Conservation (phyloP, 2,888 invertebrate genomes). For the Thereva unica region DNA sequence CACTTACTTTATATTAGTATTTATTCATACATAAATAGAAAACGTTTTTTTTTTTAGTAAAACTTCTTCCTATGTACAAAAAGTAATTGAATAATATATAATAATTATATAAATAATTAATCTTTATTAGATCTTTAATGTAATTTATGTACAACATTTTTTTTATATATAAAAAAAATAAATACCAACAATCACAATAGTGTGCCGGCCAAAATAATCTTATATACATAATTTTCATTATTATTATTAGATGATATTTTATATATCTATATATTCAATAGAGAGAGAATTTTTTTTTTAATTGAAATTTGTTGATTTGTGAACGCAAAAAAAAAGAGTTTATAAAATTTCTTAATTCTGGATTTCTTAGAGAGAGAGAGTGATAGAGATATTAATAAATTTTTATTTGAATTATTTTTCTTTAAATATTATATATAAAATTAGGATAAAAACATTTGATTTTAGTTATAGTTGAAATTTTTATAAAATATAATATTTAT, state of each 20-base stretch:
- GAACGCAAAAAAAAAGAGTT: background rate
- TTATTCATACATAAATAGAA: slow-evolving; percentile 29
- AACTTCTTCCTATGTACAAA: slow-evolving; percentile 26
- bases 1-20: slow-evolving; percentile 2
- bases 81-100: slow-evolving; percentile 34
- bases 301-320: background rate
- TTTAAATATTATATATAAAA: too few relatives aligned
- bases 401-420: too few relatives aligned
- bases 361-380: background rate
- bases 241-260: slow-evolving; percentile 11
- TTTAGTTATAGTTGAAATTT: too few relatives aligned
- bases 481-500: too few relatives aligned
- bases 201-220: slow-evolving; percentile 37
- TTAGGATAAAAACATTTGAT: too few relatives aligned
- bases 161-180: too few relatives aligned
- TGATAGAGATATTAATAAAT: background rate
- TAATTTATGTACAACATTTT: too few relatives aligned
- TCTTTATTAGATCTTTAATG: background rate
- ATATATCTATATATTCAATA: slow-evolving; percentile 15
- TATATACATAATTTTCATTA: background rate
- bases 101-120: slow-evolving; percentile 23
- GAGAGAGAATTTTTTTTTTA: background rate
- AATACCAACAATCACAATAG: slow-evolving; percentile 36
- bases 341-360: background rate
- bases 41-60: slow-evolving; percentile 9